phyloP scores from a whole-genome alignment of 2,888 invertebrate genomes.

The Lordiphosa andalusiaca region DNA sequence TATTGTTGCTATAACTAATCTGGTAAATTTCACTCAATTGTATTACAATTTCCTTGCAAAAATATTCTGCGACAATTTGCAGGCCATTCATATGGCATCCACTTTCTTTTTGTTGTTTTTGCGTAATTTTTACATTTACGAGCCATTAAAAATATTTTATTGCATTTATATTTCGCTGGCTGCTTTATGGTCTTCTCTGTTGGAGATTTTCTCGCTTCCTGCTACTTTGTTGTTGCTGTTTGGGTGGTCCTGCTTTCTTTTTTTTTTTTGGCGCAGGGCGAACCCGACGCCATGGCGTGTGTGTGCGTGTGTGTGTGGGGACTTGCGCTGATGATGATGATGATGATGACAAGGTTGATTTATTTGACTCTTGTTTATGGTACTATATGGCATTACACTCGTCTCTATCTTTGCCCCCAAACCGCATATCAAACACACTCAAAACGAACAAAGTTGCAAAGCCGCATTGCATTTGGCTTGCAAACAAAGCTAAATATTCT shows the following conservation, averaged over 20 bases:
- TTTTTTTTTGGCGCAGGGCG: background rate
- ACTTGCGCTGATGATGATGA: constrained; percentile 28
- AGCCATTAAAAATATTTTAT: constrained; percentile 68
- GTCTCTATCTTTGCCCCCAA: constrained; percentile 21
- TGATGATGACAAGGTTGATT: constrained; percentile 62
- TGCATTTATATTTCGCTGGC: constrained; percentile 66
- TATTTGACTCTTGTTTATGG: constrained; percentile 64
- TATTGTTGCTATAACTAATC: constrained; percentile 47
- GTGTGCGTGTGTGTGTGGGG: background rate
- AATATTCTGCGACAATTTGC: constrained; percentile 42
- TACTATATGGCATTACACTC: constrained; percentile 47
- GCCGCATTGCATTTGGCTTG: background rate
- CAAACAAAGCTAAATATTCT: constrained; percentile 5
- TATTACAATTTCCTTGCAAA: constrained; percentile 17
- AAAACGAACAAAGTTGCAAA: too few species aligned
- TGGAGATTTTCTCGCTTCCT: constrained; percentile 44
- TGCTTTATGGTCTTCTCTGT: constrained; percentile 51
- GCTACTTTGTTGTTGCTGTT: constrained; percentile 34
- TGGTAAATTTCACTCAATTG: constrained; percentile 37
- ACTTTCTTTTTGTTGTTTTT: constrained; percentile 32
- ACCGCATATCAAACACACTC: too few species aligned
- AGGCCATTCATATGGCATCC: constrained; percentile 34
- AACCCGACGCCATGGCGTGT: constrained; percentile 1
- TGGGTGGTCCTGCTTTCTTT: background rate
- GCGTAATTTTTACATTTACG: constrained; percentile 67